Evolutionary conservation across 1,140 invertebrate species (phyloP).

Genomic region (Drosophila chauvacae): DNA sequence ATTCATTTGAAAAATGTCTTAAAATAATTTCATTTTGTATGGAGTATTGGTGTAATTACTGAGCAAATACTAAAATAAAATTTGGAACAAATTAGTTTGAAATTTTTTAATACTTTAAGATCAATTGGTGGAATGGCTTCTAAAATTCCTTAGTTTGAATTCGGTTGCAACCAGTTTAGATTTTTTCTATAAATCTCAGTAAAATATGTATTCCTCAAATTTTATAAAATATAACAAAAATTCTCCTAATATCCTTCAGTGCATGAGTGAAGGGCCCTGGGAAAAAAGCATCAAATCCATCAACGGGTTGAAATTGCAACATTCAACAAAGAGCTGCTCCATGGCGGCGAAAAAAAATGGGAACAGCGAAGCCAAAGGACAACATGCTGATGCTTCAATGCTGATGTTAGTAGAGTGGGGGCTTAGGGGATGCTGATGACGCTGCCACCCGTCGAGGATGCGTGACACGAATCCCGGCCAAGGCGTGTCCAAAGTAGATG

Average conservation of each 20-base stretch:
- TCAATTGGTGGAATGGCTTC: no score
- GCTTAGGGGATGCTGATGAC: conserved; percentile 53
- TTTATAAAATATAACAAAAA: not conserved
- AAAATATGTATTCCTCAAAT: not conserved
- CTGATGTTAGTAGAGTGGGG: conserved; percentile 40
- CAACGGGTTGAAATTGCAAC: conserved; percentile 81
- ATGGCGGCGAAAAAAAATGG: conserved; percentile 24
- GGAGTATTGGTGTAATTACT: no score
- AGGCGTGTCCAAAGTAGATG: conserved; percentile 69
- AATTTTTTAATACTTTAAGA: no score
- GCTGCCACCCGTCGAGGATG: conserved; percentile 68
- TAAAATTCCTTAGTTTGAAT: no score
- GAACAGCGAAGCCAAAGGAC: conserved; percentile 51
- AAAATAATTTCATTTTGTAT: not conserved
- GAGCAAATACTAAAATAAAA: no score
- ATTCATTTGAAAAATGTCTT: no score
- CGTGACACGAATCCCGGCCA: conserved; percentile 74
- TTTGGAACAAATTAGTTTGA: no score
- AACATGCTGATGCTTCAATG: conserved; percentile 68
- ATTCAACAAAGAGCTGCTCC: conserved; percentile 56
- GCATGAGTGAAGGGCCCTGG: conserved; percentile 1
- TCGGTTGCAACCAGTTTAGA: no score
- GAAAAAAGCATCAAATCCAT: conserved; percentile 75
- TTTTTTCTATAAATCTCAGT: no score
- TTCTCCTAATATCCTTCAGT: conserved; percentile 3